Conservation (phyloP, 2,888 invertebrate genomes). For the Crepidodera aurea region DNA sequence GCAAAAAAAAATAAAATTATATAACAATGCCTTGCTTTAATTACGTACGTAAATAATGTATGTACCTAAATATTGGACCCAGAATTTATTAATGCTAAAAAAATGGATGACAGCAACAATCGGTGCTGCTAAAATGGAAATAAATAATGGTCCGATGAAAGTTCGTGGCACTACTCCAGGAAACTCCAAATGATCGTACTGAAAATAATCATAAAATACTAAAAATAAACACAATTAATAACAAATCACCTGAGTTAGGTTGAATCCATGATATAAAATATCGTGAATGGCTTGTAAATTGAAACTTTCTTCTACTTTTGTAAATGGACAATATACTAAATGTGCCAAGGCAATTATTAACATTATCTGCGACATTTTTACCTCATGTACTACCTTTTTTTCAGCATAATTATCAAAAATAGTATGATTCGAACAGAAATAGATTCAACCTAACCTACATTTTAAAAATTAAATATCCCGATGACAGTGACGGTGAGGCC, state of each 20-base stretch:
- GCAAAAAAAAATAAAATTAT: too few relatives aligned
- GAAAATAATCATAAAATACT: constrained; percentile 53
- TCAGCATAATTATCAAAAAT: constrained; percentile 49
- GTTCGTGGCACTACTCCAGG: constrained; percentile 97
- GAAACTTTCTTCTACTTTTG: constrained; percentile 99
- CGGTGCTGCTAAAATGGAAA: constrained; percentile 82
- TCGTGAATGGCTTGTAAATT: constrained; percentile 99
- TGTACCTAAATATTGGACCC: constrained; percentile 88
- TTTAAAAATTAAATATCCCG: background rate
- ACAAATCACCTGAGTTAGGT: constrained; percentile 80
- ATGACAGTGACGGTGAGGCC: background rate
- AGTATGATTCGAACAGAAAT: constrained; percentile 47
- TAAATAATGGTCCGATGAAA: constrained; percentile 88
- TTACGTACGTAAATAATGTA: constrained; percentile 36
- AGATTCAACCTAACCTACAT: constrained; percentile 52
- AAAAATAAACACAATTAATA: constrained; percentile 9
- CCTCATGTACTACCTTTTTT: constrained; percentile 42
- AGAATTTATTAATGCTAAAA: constrained; percentile 81
- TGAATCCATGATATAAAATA: constrained; percentile 85
- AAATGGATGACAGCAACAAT: constrained; percentile 73
- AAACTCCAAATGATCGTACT: constrained; percentile 98
- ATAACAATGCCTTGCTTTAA: constrained; percentile 2
- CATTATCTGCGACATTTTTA: constrained; percentile 75
- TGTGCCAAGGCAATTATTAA: constrained; percentile 80
- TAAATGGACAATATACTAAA: constrained; percentile 89